Conservation (phyloP, 2,888 invertebrate genomes). For the Melikaiella ostensackeni region DNA sequence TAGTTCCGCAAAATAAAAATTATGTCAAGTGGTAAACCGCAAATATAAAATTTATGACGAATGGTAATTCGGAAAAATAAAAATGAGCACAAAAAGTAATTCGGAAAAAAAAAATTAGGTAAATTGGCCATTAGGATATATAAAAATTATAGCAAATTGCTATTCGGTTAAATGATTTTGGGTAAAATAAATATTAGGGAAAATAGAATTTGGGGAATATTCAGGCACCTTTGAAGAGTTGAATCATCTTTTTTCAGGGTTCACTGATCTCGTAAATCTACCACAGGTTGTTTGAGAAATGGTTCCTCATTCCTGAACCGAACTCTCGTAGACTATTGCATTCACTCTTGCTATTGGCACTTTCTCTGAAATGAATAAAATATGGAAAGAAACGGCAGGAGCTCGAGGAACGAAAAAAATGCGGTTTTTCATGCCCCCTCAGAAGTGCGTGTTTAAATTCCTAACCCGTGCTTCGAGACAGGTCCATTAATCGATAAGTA, state of each 20-base stretch:
- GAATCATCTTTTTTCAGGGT: background rate
- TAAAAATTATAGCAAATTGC: too few species aligned
- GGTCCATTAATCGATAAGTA: slow-evolving; percentile 9
- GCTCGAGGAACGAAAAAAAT: background rate
- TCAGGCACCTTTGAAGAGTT: too few species aligned
- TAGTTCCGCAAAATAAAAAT: too few species aligned
- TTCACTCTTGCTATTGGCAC: slow-evolving; percentile 6
- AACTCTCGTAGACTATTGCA: background rate
- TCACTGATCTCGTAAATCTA: slow-evolving; percentile 14
- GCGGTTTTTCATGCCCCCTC: background rate
- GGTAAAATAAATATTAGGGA: too few species aligned
- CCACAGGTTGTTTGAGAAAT: background rate
- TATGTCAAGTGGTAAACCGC: too few species aligned
- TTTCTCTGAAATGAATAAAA: background rate
- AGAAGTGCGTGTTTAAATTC: slow-evolving; percentile 5
- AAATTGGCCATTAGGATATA: too few species aligned
- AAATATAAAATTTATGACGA: too few species aligned
- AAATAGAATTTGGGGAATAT: too few species aligned
- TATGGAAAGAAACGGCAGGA: background rate
- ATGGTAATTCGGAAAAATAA: too few species aligned
- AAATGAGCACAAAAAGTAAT: too few species aligned
- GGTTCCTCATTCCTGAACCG: slow-evolving; percentile 3
- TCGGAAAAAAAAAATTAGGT: too few species aligned
- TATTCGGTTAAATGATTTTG: too few species aligned
- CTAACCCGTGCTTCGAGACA: background rate